These are phyloP conservation scores for Chaetodon trifasciatus DNA, from an alignment of 2,797 vertebrate species.

Conservation along the genomic window DNA sequence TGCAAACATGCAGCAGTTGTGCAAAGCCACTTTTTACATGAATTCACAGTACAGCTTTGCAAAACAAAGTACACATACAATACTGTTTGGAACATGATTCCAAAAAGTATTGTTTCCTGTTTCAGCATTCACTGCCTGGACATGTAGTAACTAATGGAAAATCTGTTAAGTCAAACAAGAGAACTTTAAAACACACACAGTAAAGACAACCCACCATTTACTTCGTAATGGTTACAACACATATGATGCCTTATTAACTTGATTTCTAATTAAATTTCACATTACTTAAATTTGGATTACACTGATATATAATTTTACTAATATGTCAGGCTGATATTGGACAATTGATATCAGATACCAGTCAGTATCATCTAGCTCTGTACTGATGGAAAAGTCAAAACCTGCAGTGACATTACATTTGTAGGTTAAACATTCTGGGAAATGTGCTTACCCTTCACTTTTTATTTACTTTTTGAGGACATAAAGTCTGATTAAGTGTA, in stretches of 20 bases:
- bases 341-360: neutral
- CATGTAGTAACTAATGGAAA: neutral
- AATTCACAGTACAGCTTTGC: constrained; percentile 10
- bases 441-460: too few species aligned
- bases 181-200: neutral
- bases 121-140: constrained; percentile 10
- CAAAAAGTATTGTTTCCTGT: neutral
- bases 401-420: neutral
- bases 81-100: neutral
- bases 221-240: neutral
- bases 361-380: neutral
- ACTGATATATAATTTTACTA: neutral
- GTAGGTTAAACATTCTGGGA: too few species aligned
- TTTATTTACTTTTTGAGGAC: too few species aligned
- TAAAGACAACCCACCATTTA: neutral
- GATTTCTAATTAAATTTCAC: neutral
- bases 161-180: constrained; percentile 4
- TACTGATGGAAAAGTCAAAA: neutral
- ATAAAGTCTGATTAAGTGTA: too few species aligned
- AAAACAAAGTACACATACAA: constrained; percentile 30
- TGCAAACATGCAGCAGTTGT: constrained; percentile 12
- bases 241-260: neutral
- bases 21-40: constrained; percentile 9
- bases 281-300: neutral
- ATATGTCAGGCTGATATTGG: neutral